Conservation (phyloP, 1,140 invertebrate genomes). For the Bombus confusus region DNA sequence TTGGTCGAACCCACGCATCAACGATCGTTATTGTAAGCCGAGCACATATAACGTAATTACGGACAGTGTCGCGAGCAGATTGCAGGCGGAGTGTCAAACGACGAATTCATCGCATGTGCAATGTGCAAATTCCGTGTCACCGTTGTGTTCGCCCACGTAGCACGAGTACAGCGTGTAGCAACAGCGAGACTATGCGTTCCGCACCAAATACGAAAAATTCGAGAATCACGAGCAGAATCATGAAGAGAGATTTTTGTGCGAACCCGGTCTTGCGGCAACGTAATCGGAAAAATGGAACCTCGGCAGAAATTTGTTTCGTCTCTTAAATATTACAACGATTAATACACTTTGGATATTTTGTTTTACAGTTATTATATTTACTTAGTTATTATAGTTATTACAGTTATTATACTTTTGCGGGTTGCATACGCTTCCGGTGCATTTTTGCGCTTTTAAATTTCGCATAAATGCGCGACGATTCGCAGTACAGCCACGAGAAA, state of each 20-base stretch:
- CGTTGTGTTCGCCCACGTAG: conserved; percentile 45
- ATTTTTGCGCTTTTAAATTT: no score
- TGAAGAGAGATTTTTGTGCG: neutral
- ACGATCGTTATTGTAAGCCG: conserved; percentile 69
- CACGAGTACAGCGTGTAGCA: conserved; percentile 22
- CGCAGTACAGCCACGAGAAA: no score
- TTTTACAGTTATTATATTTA: no score
- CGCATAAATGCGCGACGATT: no score
- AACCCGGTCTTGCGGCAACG: no score
- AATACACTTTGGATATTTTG: no score
- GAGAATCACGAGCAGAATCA: neutral
- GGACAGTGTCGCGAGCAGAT: conserved; percentile 51
- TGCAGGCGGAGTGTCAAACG: conserved; percentile 63
- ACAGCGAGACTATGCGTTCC: neutral
- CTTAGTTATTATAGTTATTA: no score
- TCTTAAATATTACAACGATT: no score
- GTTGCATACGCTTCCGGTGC: no score
- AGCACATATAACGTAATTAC: conserved; percentile 70
- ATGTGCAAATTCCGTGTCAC: conserved; percentile 12
- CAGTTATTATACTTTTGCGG: no score
- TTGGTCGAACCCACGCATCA: conserved; percentile 66
- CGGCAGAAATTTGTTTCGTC: no score
- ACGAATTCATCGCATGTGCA: conserved; percentile 41
- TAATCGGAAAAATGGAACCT: no score
- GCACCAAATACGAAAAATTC: neutral